phyloP scores from a whole-genome alignment of 2,888 invertebrate species.

The Odontothrips loti region DNA sequence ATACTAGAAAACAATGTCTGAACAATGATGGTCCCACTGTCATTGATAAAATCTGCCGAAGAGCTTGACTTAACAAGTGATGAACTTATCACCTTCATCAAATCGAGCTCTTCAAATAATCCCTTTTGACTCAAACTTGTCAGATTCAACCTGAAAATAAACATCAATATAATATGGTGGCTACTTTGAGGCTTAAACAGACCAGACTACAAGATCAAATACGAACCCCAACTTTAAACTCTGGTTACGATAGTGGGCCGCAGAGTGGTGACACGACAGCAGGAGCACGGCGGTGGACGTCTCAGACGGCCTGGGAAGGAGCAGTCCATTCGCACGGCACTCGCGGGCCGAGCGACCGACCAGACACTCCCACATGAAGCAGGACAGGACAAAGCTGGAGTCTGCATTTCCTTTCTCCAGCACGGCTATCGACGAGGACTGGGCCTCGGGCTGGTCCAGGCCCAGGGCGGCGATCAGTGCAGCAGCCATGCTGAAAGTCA shows the following conservation, averaged over 20 bases:
- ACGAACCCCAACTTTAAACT: not conserved
- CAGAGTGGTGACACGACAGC: not conserved
- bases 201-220: not conserved
- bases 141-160: not conserved
- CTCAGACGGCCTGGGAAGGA: not conserved
- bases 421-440: not conserved
- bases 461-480: not conserved
- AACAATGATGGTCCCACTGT: not conserved
- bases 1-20: not conserved
- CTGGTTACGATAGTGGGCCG: conserved; percentile 17
- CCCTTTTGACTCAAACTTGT: conserved; percentile 13
- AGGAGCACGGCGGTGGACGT: not conserved
- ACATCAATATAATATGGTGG: not conserved
- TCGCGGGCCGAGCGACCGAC: not conserved
- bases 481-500: not conserved
- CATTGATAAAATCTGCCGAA: not conserved
- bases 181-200: too few species aligned
- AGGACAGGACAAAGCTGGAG: conserved; percentile 4
- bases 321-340: not conserved
- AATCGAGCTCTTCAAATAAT: not conserved
- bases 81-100: not conserved
- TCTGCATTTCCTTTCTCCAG: not conserved
- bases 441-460: not conserved
- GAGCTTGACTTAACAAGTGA: not conserved
- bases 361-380: conserved; percentile 17